Conservation (phyloP, 2,888 invertebrate genomes). For the Melanophora roralis region DNA sequence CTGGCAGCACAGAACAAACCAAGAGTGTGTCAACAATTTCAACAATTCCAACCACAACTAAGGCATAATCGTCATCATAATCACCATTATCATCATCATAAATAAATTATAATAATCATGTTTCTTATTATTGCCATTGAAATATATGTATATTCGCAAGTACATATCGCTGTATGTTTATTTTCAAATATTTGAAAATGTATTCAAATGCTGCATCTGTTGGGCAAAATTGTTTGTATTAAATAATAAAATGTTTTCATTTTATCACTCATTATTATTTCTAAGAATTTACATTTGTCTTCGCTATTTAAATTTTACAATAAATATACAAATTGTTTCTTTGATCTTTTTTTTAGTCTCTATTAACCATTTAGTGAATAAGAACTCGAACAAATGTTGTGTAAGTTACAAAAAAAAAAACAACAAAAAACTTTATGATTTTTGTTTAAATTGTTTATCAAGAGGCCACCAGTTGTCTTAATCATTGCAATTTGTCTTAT, state of each 20-base stretch:
- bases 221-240: conserved; percentile 1
- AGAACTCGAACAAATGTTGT: neutral
- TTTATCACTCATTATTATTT: conserved; percentile 41
- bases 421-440: conserved; percentile 2
- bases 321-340: conserved; percentile 7
- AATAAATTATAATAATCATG: too few species aligned
- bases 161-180: too few species aligned
- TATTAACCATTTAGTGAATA: neutral
- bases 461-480: conserved; percentile 35
- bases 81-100: neutral
- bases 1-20: neutral
- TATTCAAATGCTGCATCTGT: conserved; percentile 27
- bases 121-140: conserved; percentile 1
- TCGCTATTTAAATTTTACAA: neutral
- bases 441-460: conserved; percentile 20
- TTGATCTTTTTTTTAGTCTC: conserved; percentile 42
- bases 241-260: conserved; percentile 8
- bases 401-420: neutral
- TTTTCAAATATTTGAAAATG: conserved; percentile 16
- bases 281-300: conserved; percentile 41
- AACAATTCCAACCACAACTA: neutral
- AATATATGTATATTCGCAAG: neutral
- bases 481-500: conserved; percentile 40
- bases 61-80: neutral
- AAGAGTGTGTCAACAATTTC: conserved; percentile 1